These are phyloP conservation scores for Solenopsis fugax DNA, from an alignment of 1,140 invertebrate genomes.

Conservation along the genomic window DNA sequence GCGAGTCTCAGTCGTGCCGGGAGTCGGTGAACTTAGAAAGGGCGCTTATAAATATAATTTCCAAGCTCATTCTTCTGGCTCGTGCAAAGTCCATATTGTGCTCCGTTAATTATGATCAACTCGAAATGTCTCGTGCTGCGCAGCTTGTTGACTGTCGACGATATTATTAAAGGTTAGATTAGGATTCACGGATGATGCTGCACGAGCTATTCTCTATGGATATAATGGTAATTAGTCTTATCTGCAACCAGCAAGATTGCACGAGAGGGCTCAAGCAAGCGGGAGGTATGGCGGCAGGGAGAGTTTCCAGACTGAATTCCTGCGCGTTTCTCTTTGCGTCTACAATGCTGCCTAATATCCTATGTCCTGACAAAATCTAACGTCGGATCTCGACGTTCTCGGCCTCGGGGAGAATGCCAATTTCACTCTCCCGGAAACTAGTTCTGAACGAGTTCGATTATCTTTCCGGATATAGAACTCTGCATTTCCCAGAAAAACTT, in stretches of 20 bases:
- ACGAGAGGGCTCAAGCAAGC: conserved; percentile 68
- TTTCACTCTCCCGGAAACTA: conserved; percentile 70
- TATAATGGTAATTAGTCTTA: conserved; percentile 84
- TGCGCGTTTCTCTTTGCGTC: conserved; percentile 63
- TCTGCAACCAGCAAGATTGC: conserved; percentile 81
- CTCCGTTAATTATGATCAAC: conserved; percentile 76
- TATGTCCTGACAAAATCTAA: conserved; percentile 75
- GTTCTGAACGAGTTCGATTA: conserved; percentile 52
- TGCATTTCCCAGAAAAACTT: conserved; percentile 46
- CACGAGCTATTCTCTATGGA: conserved; percentile 76
- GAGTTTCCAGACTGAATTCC: conserved; percentile 74
- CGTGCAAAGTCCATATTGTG: neutral
- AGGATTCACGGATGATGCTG: conserved; percentile 76
- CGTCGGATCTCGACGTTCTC: conserved; percentile 71
- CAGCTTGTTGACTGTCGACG: conserved; percentile 78
- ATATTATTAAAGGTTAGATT: conserved; percentile 80
- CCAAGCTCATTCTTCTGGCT: neutral
- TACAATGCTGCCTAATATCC: conserved; percentile 73
- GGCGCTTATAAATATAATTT: neutral
- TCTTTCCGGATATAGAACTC: conserved; percentile 48
- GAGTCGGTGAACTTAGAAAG: neutral
- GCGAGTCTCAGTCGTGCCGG: neutral
- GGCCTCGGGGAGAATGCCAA: conserved; percentile 65
- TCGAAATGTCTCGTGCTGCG: conserved; percentile 69
- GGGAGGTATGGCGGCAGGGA: conserved; percentile 52